Base-by-base conservation (phyloP, 2,888 invertebrate species). In the Ligdia adustata region DNA sequence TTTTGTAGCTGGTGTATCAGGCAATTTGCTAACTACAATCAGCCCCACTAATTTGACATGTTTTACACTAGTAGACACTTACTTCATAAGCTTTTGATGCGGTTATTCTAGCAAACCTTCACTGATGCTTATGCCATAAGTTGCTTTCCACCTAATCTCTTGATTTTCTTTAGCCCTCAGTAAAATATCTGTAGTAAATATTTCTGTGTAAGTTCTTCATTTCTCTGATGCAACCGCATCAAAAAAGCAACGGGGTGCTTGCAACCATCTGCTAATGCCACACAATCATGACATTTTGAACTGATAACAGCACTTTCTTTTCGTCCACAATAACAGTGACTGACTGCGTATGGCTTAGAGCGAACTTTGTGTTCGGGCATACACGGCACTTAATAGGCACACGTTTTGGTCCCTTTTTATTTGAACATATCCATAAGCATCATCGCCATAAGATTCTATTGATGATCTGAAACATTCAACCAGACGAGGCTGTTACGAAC, bases 201-300 rank as follows among this genome's bases (percentile, higher is more conserved):
- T 18, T 16, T 15, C 2, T n/a, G 18, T 33, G 20, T 61, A 62
- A 9, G 66, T 4, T 75, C 68, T 13, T 74, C 70, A 54, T 70
- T 72, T 2, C 70, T 16, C 0, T 71, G 51, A 56, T 71, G 69
- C 2, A 65, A 40, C 69, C 69, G 70, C 69, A 72, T 64, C 0
- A 72, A 13, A 5, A 69, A 62, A 3, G 70, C 71, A 24, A 72
- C 40, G 0, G 68, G 62, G 55, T 72, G 70, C 38, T 75, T 71
- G 27, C 72, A 72, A 0, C 67, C 68, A 2, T 66, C 69, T 26
- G 56, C 29, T 0, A 60, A 43, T 43, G 64, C 69, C 0, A 49
- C 55, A 54, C 69, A 71, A n/a, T 67, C 64, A 18, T 65, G 44
- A 16, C 69, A 69, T 41, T 64, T 1, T 0, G 60, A 26, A 3